Conservation (phyloP, 2,797 vertebrate species). For the Morus bassanus region DNA sequence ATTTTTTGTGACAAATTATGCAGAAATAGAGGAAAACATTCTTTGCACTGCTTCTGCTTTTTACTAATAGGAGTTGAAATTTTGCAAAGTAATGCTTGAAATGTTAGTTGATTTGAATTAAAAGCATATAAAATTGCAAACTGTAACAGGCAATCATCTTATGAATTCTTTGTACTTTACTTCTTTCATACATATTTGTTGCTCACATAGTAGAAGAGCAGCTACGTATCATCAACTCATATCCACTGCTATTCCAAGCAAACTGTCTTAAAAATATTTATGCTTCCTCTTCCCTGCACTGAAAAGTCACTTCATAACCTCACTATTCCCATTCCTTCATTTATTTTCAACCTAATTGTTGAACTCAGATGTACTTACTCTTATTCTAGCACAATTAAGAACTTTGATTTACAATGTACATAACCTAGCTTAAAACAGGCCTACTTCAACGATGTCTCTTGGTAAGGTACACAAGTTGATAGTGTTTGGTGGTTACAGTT, state of each 20-base stretch:
- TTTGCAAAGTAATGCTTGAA: neutral
- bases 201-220: neutral
- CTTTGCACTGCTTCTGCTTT: neutral
- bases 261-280: neutral
- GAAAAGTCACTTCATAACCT: neutral
- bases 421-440: neutral
- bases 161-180: neutral
- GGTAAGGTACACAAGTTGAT: neutral
- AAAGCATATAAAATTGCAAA: neutral
- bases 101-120: neutral
- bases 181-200: neutral
- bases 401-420: neutral
- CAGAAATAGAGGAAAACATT: neutral
- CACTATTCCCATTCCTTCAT: neutral
- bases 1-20: neutral
- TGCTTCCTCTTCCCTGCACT: neutral
- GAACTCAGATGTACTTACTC: neutral
- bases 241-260: neutral
- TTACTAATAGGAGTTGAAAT: neutral
- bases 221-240: neutral
- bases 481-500: neutral
- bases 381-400: neutral
- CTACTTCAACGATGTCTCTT: too few species aligned
- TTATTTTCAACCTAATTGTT: neutral
- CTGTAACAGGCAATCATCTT: neutral